Evolutionary conservation across 1,140 invertebrate genomes (phyloP), one percentile per base, ranked within the genome.

Genomic region (Eriosoma lanigerum): DNA sequence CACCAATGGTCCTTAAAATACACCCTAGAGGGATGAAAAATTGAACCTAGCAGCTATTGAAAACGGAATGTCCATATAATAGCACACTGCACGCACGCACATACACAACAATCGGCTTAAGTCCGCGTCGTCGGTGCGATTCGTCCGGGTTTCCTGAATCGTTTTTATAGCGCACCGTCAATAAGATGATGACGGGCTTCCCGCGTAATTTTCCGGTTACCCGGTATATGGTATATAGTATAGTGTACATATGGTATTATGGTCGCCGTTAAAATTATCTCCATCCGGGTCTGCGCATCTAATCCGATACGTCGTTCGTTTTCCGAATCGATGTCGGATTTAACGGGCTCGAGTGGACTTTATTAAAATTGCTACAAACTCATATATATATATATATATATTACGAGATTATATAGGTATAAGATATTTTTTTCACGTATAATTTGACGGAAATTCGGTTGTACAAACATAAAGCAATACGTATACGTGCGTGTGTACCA

Each of bases 131-230:
- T n/a, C 38, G 38, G 38, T 48, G 44, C 66, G 66, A 68, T 68
- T 68, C 46, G 44, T n/a, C 21, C n/a, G 38, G 66, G 66, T 68
- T 68, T 68, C 66, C 66, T n/a, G 66, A 26, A 48, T 68, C 66
- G 44, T 68, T 68, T 68, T 68, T 68, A 68, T 48, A 9, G 64
- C 64, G 21, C 64, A 46, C 21, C 66, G 66, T 68, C 66, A 68
- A 68, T 68, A 48, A 68, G 66, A 68, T 17, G 66, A 68, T 17
- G 66, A 68, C 38, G 46, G 64, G 21, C 13, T n/a, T 26, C 21
- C 15, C 38, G 44, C 38, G 44, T 68, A 68, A 68, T 68, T 68
- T 68, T 68, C 66, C 66, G 66, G 66, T 68, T 68, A 48, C 64
- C 46, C 21, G 3, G 3, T 56, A 15, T 26, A 26, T 24, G 24